These are phyloP conservation scores for Gastrophysa polygoni DNA, from an alignment of 2,888 invertebrate genomes.

Conservation along the genomic window DNA sequence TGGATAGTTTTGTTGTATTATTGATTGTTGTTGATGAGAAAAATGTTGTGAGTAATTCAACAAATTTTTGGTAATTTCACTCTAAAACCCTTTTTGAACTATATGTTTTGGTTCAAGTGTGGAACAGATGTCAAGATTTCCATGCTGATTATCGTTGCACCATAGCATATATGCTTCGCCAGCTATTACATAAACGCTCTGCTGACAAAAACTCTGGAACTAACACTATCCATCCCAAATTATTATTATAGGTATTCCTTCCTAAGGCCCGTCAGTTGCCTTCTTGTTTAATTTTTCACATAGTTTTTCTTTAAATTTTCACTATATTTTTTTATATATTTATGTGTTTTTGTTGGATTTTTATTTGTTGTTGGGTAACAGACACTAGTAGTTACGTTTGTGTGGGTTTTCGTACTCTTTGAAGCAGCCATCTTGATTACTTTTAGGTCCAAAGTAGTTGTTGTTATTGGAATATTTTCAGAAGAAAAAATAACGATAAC, in stretches of 20 bases:
- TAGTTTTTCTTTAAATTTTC: slow-evolving; percentile 27
- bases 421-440: slow-evolving; percentile 45
- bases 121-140: slow-evolving; percentile 3
- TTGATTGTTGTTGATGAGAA: slow-evolving; percentile 50
- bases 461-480: slow-evolving; percentile 59
- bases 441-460: slow-evolving; percentile 54
- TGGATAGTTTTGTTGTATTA: slow-evolving; percentile 45
- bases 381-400: slow-evolving; percentile 45
- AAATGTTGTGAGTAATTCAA: slow-evolving; percentile 37
- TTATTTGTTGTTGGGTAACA: slow-evolving; percentile 49
- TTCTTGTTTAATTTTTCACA: slow-evolving; percentile 31
- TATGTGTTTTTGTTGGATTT: slow-evolving; percentile 51
- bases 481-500: slow-evolving; percentile 51
- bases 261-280: slow-evolving; percentile 53
- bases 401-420: slow-evolving; percentile 47
- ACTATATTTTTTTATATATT: slow-evolving; percentile 53
- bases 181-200: slow-evolving; percentile 49
- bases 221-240: slow-evolving; percentile 48
- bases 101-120: neutral
- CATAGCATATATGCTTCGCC: slow-evolving; percentile 43
- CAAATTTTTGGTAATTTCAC: slow-evolving; percentile 40
- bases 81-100: slow-evolving; percentile 33
- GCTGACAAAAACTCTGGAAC: slow-evolving; percentile 51
- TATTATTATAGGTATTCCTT: slow-evolving; percentile 49
- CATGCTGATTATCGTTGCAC: slow-evolving; percentile 11